Base-by-base conservation (phyloP, 1,140 invertebrate genomes). In the Eueides isabella region DNA sequence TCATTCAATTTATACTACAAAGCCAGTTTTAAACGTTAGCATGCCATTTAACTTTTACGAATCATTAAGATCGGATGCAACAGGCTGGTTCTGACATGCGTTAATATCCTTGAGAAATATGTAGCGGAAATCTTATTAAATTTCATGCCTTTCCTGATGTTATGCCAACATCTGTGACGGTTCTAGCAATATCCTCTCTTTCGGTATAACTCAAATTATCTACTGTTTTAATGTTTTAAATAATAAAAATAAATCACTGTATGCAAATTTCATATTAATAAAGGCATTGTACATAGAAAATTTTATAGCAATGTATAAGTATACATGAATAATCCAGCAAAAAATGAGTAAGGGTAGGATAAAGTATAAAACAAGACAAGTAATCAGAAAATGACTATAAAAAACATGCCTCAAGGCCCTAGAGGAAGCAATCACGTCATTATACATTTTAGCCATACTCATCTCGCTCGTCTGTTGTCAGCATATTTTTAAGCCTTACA, bases 61-160 rank as follows among this genome's bases (percentile, higher is more conserved):
- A 76, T 72, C 74, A 72, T 76, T 76, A 69, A 67, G 14, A 63
- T 35, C 63, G 23, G 29, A 44, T 38, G 67, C 73, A 70, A 71
- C 73, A 70, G 63, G 67, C 62, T 61, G 30, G 28, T 63, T 29
- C 48, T 16, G 33, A 38, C 41, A 35, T 16, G 62, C 29, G 44
- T 55, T 61, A 31, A 30, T 30, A 23, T 55, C 31, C 31, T 30
- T 69, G 26, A 14, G 12, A 48, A 55, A 30, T 67, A 48, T 67
- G 48, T 67, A 16, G 19, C 66, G 41, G 30, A 31, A 19, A 12
- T 67, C 23, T 26, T 55, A 55, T 55, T 55, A 55, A 55, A 55
- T 55, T 55, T 55, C 23, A 55, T 55, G 19, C 48, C 26, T 55
- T 26, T 55, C 19, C 48, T 26, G 48, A 55, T 19, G 48, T 55